Percentiles rank a stretch among this genome's conserved stretches.
These are phyloP conservation scores for Alosa sapidissima DNA, from an alignment of 2,797 vertebrate genomes.

Conservation along the genomic window DNA sequence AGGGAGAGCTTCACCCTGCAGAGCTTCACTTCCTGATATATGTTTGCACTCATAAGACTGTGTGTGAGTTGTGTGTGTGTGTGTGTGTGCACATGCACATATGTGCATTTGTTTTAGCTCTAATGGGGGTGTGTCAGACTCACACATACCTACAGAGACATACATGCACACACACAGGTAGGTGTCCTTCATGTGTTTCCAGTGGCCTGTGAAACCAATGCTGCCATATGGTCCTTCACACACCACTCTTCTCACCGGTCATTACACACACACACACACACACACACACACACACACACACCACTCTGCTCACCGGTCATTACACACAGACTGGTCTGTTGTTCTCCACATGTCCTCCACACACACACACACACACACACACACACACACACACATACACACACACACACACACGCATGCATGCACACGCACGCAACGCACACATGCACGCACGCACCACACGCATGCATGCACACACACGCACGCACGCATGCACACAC, in stretches of 20 bases:
- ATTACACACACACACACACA: background rate
- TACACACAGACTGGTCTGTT: background rate
- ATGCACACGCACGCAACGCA: too few species aligned
- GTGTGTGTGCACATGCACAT: too few species aligned
- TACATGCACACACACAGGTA: background rate
- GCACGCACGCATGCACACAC: background rate
- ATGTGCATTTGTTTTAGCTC: too few species aligned
- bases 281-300: too few species aligned
- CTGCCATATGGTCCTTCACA: slow-evolving; percentile 2
- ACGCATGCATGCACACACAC: background rate
- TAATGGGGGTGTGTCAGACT: background rate
- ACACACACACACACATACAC: background rate
- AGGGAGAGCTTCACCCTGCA: too few species aligned
- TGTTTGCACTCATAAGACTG: too few species aligned
- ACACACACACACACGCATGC: background rate
- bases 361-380: too few species aligned
- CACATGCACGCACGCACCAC: background rate
- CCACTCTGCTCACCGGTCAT: background rate
- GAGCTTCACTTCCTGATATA: too few species aligned
- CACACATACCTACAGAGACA: background rate
- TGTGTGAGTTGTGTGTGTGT: too few species aligned
- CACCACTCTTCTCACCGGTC: background rate
- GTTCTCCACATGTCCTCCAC: background rate
- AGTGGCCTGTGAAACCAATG: background rate
- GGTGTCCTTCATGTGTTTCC: background rate